Base-by-base conservation (phyloP, 1,140 invertebrate species). In the Drosophila hydei region DNA sequence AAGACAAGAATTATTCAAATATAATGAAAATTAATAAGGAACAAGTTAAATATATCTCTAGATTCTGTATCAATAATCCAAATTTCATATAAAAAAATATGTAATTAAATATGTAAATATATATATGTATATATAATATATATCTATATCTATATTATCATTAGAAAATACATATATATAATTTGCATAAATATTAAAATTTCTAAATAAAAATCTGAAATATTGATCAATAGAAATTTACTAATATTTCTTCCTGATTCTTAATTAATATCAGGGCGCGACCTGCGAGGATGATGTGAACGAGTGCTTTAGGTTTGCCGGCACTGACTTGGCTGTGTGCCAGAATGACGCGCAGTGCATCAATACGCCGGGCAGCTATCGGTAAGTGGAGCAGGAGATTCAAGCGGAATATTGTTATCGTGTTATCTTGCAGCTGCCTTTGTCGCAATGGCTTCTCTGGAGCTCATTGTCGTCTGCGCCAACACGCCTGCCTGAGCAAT, bases 311-410 rank as follows among this genome's bases (percentile, higher is more conserved):
- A 62, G 92, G 64, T 96, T 95, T 83, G 91, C 92, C 2, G 96
- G 96, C 7, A 98, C 97, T 0, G 89, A 96, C 96, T 80, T 92
- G 96, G 61, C 48, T 3, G 97, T 97, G 2, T 99, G 98, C 92
- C 97, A 98, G 92, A 98, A 99, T 92, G 96, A 96, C 47, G 97
- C 95, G 0, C 96, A 94, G 1, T 99, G 97, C 89, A 92, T 94
- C 9, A 98, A 99, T 91, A 94, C 92, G 18, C 93, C 93, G 12
- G 97, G 97, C 47, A 93, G 94, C 48, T 98, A 96, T 90, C 93
- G 94, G 94, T 96, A 92, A 91, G 92, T 63, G 8, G 11, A 8
- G n/a, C 8, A 18, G 9, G 1, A 18, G 3, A 38, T 6, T 68
- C 27, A 9, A 9, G 16, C 2, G n/a, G 16, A n/a, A 5, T 12